phyloP scores from a whole-genome alignment of 2,113 vertebrate genomes.

The Pipa parva region DNA sequence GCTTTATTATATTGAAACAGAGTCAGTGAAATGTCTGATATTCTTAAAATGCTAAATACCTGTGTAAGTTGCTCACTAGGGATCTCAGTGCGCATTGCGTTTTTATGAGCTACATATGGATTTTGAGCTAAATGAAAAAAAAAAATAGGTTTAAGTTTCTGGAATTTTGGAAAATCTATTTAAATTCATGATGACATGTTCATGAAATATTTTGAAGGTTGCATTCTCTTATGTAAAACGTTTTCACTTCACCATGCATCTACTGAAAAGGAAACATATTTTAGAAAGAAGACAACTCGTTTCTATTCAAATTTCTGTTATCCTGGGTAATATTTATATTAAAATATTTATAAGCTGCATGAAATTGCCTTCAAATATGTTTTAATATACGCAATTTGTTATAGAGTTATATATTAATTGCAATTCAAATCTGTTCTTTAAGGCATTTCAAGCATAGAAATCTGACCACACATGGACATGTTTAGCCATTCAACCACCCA shows the following conservation, averaged over 20 bases:
- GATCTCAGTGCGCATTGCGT: background rate
- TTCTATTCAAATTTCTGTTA: too few relatives aligned
- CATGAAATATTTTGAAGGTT: background rate
- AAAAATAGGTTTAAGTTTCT: background rate
- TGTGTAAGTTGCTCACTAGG: constrained; percentile 5
- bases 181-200: background rate
- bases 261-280: too few relatives aligned
- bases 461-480: too few relatives aligned
- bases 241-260: background rate
- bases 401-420: too few relatives aligned
- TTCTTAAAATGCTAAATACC: constrained; percentile 2
- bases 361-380: too few relatives aligned
- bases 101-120: constrained; percentile 8
- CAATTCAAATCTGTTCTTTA: too few relatives aligned
- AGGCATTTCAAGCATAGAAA: too few relatives aligned
- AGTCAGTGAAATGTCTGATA: background rate
- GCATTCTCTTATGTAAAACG: background rate
- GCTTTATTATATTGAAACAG: background rate
- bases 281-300: too few relatives aligned
- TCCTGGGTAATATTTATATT: too few relatives aligned
- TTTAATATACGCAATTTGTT: too few relatives aligned
- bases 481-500: too few relatives aligned
- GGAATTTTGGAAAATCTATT: background rate
- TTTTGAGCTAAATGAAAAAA: constrained; percentile 1
- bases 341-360: too few relatives aligned